Conservation (phyloP, 2,888 invertebrate genomes). For the Brenthis ino region DNA sequence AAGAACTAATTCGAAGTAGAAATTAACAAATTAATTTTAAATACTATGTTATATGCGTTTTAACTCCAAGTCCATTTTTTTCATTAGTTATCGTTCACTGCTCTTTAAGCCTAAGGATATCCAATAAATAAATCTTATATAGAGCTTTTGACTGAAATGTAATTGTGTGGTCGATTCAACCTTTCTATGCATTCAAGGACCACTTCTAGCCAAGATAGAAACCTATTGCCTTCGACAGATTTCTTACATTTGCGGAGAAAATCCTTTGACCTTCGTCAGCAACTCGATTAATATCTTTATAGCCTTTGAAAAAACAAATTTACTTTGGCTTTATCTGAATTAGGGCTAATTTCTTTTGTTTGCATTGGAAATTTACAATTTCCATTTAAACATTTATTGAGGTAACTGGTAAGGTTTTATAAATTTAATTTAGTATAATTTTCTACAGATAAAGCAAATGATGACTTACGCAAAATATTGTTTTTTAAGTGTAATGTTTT, state of each 20-base stretch:
- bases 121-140: constrained; percentile 6
- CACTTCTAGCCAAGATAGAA: constrained; percentile 22
- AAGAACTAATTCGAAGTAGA: too few relatives aligned
- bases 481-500: too few relatives aligned
- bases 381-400: too few relatives aligned
- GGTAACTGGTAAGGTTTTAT: neutral
- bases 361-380: neutral
- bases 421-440: neutral
- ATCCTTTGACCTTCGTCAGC: constrained; percentile 17
- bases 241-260: constrained; percentile 20
- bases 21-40: too few relatives aligned
- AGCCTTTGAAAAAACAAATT: constrained; percentile 5
- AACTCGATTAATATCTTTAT: constrained; percentile 24
- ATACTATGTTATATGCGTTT: too few relatives aligned
- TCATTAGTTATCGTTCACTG: too few relatives aligned
- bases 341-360: constrained; percentile 2
- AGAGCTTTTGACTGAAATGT: neutral
- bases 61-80: too few relatives aligned
- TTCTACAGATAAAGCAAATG: too few relatives aligned
- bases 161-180: constrained; percentile 24
- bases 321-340: constrained; percentile 3
- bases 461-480: too few relatives aligned
- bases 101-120: neutral
- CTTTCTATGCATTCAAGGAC: constrained; percentile 16
- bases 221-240: constrained; percentile 29